A percentile compares a stretch with the other conserved stretches of the same genome.
phyloP scores from a whole-genome alignment of 2,888 invertebrate species.

The Acanthosepion esculentum region DNA sequence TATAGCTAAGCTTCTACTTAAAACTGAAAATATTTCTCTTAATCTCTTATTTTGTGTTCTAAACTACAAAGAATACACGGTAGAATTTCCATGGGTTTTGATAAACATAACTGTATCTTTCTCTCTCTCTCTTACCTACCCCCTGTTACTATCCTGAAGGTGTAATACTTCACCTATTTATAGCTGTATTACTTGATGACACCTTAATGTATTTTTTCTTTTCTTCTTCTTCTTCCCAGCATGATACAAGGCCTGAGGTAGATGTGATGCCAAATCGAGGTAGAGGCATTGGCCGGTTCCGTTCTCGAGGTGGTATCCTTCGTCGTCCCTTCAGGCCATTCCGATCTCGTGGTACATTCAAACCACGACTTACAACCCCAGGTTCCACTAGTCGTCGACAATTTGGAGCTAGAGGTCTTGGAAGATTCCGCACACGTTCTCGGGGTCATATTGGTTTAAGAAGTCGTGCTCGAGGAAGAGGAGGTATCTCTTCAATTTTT shows the following conservation, averaged over 20 bases:
- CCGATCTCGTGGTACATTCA: conserved; percentile 33
- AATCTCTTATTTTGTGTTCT: background rate
- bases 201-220: background rate
- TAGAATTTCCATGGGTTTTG: background rate
- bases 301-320: background rate
- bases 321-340: background rate
- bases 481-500: background rate
- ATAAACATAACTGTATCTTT: too few relatives aligned
- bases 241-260: conserved; percentile 22
- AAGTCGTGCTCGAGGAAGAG: background rate
- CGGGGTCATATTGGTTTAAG: conserved; percentile 14
- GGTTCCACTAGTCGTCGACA: background rate
- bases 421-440: conserved; percentile 4
- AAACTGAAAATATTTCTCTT: too few relatives aligned
- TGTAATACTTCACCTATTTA: background rate
- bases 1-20: too few relatives aligned
- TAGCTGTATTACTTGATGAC: background rate
- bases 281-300: background rate
- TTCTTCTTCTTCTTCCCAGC: background rate
- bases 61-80: background rate
- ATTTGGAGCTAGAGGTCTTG: background rate
- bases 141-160: background rate
- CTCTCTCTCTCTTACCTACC: background rate
- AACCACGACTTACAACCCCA: background rate
- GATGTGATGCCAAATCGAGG: background rate